These are phyloP conservation scores for Darevskia mixta DNA, from an alignment of 2,797 vertebrate species.

Conservation along the genomic window DNA sequence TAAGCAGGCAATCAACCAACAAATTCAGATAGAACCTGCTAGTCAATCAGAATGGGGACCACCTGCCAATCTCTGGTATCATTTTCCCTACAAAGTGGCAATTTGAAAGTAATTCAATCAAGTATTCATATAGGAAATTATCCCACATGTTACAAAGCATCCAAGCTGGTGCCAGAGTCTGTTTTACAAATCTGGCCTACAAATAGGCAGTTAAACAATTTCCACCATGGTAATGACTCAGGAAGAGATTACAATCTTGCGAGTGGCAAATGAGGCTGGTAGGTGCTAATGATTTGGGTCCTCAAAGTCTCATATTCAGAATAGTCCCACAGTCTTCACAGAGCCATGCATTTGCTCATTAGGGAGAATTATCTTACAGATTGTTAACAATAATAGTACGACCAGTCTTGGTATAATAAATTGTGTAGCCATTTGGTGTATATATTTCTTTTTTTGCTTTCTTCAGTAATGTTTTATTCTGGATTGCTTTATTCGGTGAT, in stretches of 20 bases:
- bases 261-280: constrained; percentile 15
- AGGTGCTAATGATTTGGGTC: constrained; percentile 2
- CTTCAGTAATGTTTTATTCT: too few relatives aligned
- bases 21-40: constrained; percentile 62
- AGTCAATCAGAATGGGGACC: constrained; percentile 65
- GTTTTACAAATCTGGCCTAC: constrained; percentile 51
- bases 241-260: constrained; percentile 27
- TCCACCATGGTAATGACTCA: constrained; percentile 30
- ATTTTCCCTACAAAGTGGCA: constrained; percentile 70
- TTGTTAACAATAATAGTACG: neutral
- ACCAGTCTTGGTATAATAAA: constrained; percentile 9
- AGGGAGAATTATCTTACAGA: neutral
- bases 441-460: too few relatives aligned
- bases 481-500: too few relatives aligned
- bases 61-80: constrained; percentile 59
- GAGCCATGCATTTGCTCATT: neutral
- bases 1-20: constrained; percentile 61
- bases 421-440: neutral
- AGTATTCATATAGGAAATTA: constrained; percentile 69
- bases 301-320: neutral
- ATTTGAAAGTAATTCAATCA: constrained; percentile 73
- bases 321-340: neutral
- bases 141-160: constrained; percentile 60
- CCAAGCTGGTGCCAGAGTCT: constrained; percentile 48
- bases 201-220: neutral